Evolutionary conservation across 2,888 invertebrate genomes (phyloP).

Genomic region (Gortyna flavago): DNA sequence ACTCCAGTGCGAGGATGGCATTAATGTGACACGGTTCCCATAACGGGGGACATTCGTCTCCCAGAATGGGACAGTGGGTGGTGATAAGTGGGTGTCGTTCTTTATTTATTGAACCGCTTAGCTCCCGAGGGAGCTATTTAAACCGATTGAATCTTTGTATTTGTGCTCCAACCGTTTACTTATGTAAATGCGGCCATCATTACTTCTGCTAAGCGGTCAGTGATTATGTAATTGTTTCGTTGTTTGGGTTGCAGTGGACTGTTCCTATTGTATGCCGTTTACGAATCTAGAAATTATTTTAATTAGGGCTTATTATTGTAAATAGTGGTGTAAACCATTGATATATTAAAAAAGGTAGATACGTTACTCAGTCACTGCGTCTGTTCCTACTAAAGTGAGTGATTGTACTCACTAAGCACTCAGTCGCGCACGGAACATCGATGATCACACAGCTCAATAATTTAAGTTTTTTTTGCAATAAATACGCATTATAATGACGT

Average conservation of each 20-base stretch:
- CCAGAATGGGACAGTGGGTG: slow-evolving; percentile 60
- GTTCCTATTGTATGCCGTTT: slow-evolving; percentile 5
- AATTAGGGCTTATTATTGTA: neutral
- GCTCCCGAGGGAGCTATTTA: slow-evolving; percentile 26
- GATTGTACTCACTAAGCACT: too few relatives aligned
- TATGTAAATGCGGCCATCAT: slow-evolving; percentile 49
- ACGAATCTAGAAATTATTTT: neutral
- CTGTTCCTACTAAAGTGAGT: too few relatives aligned
- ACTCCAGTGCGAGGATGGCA: slow-evolving; percentile 46
- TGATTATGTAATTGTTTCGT: slow-evolving; percentile 21
- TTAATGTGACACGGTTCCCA: slow-evolving; percentile 66
- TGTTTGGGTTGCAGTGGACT: slow-evolving; percentile 8
- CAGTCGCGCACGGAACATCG: too few relatives aligned
- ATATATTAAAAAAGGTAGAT: too few relatives aligned
- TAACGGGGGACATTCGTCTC: slow-evolving; percentile 61
- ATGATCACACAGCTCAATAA: too few relatives aligned
- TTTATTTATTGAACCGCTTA: slow-evolving; percentile 57
- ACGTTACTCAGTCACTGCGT: too few relatives aligned
- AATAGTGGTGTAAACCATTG: neutral
- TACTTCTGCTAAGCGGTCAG: slow-evolving; percentile 27
- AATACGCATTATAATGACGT: too few relatives aligned
- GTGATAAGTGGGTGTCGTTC: slow-evolving; percentile 60
- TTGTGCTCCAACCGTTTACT: slow-evolving; percentile 25
- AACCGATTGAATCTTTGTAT: slow-evolving; percentile 56
- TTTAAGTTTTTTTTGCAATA: too few relatives aligned